A percentile compares a stretch with the other conserved stretches of the same genome.
These are phyloP conservation scores for Embidobia sp. DNA, from an alignment of 2,888 invertebrate genomes.

Conservation along the genomic window DNA sequence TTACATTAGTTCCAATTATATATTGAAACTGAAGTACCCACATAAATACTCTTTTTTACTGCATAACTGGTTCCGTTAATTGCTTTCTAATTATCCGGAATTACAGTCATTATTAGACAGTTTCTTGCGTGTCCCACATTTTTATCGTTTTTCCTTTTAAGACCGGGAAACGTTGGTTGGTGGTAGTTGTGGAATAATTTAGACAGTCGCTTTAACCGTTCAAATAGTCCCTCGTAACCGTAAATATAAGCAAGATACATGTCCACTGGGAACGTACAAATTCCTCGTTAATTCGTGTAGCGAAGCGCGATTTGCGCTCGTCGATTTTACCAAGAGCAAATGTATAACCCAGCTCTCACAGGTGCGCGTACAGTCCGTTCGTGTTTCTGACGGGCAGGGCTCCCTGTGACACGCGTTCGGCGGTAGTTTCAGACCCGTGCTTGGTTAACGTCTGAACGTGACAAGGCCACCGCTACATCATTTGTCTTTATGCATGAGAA, in stretches of 20 bases:
- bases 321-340: slow-evolving; percentile 63
- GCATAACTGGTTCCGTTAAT: slow-evolving; percentile 5
- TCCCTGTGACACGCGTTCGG: slow-evolving; percentile 72
- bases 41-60: not conserved
- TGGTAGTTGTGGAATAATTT: slow-evolving; percentile 48
- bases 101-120: slow-evolving; percentile 21
- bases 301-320: slow-evolving; percentile 63
- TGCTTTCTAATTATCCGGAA: slow-evolving; percentile 10
- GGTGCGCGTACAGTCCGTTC: slow-evolving; percentile 67
- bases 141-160: slow-evolving; percentile 16
- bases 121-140: slow-evolving; percentile 8
- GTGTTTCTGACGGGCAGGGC: slow-evolving; percentile 76
- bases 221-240: slow-evolving; percentile 57
- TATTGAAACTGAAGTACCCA: too few species aligned
- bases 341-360: slow-evolving; percentile 54
- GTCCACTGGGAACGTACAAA: slow-evolving; percentile 58
- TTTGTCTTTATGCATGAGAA: slow-evolving; percentile 77
- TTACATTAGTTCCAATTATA: too few species aligned
- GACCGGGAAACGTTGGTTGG: slow-evolving; percentile 22
- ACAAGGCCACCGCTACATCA: slow-evolving; percentile 74
- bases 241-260: slow-evolving; percentile 60
- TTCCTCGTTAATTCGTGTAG: slow-evolving; percentile 65
- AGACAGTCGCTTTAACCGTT: slow-evolving; percentile 38
- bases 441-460: slow-evolving; percentile 76
- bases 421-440: slow-evolving; percentile 66